Evolutionary conservation across 2,888 invertebrate species (phyloP).

Genomic region (Entomobrya proxima): DNA sequence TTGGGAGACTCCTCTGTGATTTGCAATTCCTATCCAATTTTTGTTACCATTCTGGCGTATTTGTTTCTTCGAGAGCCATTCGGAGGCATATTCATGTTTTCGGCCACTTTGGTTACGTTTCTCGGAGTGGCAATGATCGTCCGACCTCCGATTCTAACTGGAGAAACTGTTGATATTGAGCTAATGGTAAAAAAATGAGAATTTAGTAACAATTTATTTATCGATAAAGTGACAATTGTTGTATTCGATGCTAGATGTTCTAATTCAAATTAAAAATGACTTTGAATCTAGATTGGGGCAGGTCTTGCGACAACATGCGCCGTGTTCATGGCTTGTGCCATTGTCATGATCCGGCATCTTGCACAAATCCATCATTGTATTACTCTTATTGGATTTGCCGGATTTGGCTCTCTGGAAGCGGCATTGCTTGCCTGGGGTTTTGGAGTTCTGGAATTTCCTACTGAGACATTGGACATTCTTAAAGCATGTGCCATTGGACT

Average conservation of each 20-base stretch:
- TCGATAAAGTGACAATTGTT: background rate
- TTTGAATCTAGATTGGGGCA: constrained; percentile 69
- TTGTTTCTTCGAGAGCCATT: constrained; percentile 72
- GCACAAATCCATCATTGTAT: constrained; percentile 73
- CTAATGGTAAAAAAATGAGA: constrained; percentile 65
- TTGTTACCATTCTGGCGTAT: constrained; percentile 70
- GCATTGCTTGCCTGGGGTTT: constrained; percentile 68
- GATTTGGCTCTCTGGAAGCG: constrained; percentile 72
- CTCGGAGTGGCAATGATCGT: constrained; percentile 70
- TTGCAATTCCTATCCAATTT: constrained; percentile 73
- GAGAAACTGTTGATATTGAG: constrained; percentile 65
- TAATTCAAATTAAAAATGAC: background rate
- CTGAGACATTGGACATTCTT: constrained; percentile 66
- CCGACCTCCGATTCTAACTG: constrained; percentile 71
- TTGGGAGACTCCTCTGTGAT: constrained; percentile 73
- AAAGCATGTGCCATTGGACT: constrained; percentile 70
- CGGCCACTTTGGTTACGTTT: constrained; percentile 69
- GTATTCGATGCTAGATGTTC: too few relatives aligned
- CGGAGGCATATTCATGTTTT: constrained; percentile 71
- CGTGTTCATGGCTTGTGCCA: constrained; percentile 72
- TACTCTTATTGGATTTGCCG: constrained; percentile 72
- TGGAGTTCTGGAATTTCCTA: constrained; percentile 72
- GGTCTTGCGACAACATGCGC: constrained; percentile 72
- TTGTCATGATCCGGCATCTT: constrained; percentile 74
- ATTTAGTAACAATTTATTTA: background rate